Percentiles rank a stretch among this genome's conserved stretches.
These are phyloP conservation scores for Nasonovia ribisnigri DNA, from an alignment of 2,888 invertebrate genomes.

Conservation along the genomic window DNA sequence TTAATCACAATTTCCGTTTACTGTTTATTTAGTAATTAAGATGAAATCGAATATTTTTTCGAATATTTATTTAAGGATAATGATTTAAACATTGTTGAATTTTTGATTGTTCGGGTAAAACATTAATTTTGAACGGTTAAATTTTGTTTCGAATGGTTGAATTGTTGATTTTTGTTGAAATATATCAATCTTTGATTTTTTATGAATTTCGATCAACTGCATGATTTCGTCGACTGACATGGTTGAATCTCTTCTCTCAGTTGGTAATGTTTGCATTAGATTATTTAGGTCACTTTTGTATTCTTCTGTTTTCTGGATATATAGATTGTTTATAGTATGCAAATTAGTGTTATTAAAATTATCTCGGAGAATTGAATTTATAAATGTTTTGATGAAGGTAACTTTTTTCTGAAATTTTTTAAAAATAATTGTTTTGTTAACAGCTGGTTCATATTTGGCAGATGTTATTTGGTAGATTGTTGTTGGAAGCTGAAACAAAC, in stretches of 20 bases:
- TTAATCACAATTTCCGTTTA: too few relatives aligned
- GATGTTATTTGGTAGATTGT: too few relatives aligned
- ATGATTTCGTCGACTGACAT: neutral
- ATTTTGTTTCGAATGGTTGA: neutral
- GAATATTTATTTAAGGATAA: neutral
- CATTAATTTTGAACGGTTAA: neutral
- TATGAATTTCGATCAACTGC: neutral
- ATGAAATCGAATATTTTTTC: too few relatives aligned
- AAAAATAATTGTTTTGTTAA: too few relatives aligned
- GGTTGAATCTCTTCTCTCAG: neutral
- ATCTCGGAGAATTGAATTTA: too few relatives aligned
- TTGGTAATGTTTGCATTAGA: neutral
- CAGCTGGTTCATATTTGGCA: too few relatives aligned
- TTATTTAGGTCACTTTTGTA: neutral
- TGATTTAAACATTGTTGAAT: neutral
- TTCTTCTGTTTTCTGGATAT: neutral
- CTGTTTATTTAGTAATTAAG: too few relatives aligned
- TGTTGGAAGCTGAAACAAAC: too few relatives aligned
- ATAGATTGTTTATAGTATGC: neutral
- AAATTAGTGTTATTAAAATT: neutral
- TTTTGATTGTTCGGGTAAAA: neutral
- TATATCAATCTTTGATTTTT: neutral
- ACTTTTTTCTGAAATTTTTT: too few relatives aligned
- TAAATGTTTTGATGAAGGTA: too few relatives aligned
- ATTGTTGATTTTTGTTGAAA: neutral